phyloP scores from a whole-genome alignment of 2,888 invertebrate species.

The Nyleta sp. region DNA sequence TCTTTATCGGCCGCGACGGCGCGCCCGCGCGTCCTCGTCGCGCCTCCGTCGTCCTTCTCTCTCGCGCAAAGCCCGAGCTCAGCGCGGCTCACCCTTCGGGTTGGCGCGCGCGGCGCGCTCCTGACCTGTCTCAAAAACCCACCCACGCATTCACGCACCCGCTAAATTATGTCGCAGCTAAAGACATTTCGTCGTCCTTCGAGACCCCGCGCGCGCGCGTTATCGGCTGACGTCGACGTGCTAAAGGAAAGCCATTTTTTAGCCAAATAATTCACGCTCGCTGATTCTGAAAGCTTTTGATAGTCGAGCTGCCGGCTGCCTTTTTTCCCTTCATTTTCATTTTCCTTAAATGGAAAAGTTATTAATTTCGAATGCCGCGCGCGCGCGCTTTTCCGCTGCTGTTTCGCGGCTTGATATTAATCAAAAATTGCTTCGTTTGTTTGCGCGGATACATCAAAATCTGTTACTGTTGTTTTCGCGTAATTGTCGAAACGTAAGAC shows the following conservation, averaged over 20 bases:
- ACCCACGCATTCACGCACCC: conserved; percentile 74
- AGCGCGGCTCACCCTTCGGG: conserved; percentile 53
- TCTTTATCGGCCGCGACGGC: conserved; percentile 70
- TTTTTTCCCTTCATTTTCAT: background rate
- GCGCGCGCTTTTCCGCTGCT: background rate
- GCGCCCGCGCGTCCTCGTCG: conserved; percentile 32
- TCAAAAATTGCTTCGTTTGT: background rate
- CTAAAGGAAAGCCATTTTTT: conserved; percentile 47
- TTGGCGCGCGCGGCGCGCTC: conserved; percentile 68
- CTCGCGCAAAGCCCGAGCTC: conserved; percentile 53
- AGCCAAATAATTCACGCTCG: conserved; percentile 48
- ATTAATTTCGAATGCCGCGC: conserved; percentile 11
- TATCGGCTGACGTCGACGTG: conserved; percentile 43
- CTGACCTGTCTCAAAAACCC: conserved; percentile 81
- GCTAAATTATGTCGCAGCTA: conserved; percentile 62
- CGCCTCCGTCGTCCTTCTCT: conserved; percentile 44
- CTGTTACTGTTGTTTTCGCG: too few relatives aligned
- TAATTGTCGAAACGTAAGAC: conserved; percentile 3
- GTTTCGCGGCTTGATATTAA: background rate
- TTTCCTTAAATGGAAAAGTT: conserved; percentile 14
- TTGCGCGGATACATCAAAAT: too few relatives aligned
- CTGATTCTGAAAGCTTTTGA: conserved; percentile 39
- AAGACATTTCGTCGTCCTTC: conserved; percentile 62
- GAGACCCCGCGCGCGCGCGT: conserved; percentile 39
- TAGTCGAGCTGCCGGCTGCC: conserved; percentile 11